A percentile compares a stretch with the other conserved stretches of the same genome.
Evolutionary conservation across 2,797 vertebrate species (phyloP).

Genomic region (Oreochromis grahami): DNA sequence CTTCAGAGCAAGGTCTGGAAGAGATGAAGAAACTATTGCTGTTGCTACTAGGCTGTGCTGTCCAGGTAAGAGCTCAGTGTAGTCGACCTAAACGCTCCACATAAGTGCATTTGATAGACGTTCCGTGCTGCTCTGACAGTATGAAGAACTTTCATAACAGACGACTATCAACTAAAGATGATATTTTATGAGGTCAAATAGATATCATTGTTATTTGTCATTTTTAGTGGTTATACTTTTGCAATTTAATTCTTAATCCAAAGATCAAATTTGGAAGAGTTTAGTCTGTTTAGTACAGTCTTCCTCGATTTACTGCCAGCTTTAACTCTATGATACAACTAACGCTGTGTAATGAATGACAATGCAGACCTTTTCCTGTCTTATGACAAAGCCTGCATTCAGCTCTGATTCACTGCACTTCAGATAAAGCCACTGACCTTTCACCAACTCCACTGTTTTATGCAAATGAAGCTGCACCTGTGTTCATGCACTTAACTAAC

Average conservation of each 20-base stretch:
- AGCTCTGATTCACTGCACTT: background rate
- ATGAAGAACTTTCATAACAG: background rate
- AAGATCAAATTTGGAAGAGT: background rate
- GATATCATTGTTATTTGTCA: background rate
- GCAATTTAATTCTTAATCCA: background rate
- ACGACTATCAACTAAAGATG: background rate
- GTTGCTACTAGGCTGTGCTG: conserved; percentile 92
- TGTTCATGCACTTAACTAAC: background rate
- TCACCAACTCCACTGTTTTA: background rate
- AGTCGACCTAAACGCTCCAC: background rate
- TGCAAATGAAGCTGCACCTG: background rate
- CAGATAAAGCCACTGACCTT: background rate
- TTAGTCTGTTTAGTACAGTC: background rate
- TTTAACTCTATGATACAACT: background rate
- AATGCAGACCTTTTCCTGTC: background rate
- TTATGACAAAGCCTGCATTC: conserved; percentile 6
- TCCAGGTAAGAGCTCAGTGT: conserved; percentile 81
- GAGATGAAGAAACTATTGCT: conserved; percentile 93
- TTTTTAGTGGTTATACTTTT: background rate
- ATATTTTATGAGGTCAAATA: background rate
- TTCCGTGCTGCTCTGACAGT: background rate
- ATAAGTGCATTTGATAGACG: background rate
- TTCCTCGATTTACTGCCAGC: background rate
- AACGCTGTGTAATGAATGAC: background rate
- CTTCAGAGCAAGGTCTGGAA: conserved; percentile 88